These are phyloP conservation scores for Papilio protenor DNA, from an alignment of 2,888 invertebrate genomes.

Conservation along the genomic window DNA sequence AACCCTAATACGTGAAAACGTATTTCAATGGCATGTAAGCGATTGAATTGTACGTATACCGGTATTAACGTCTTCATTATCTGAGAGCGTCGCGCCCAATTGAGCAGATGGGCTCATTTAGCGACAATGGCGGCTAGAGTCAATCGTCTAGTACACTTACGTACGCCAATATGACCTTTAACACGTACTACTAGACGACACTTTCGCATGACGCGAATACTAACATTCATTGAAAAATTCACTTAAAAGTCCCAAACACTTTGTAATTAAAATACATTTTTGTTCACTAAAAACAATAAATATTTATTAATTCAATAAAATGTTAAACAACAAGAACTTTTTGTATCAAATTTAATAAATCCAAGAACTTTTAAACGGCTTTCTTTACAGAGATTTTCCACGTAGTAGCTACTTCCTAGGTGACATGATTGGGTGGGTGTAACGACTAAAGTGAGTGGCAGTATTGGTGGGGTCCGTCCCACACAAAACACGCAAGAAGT, in stretches of 20 bases:
- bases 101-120: conserved; percentile 38
- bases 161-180: conserved; percentile 28
- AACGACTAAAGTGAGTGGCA: too few species aligned
- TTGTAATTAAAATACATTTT: background rate
- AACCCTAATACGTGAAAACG: conserved; percentile 26
- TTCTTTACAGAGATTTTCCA: background rate
- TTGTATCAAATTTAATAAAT: background rate
- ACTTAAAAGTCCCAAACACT: background rate
- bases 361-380: background rate
- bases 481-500: too few species aligned
- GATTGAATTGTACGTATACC: conserved; percentile 34
- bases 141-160: conserved; percentile 14
- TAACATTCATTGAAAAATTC: conserved; percentile 1
- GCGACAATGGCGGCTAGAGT: conserved; percentile 38
- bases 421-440: too few species aligned
- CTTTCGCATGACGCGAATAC: background rate
- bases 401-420: too few species aligned
- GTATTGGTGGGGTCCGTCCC: too few species aligned
- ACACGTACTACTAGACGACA: background rate
- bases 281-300: background rate
- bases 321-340: too few species aligned
- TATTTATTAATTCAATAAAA: background rate
- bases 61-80: conserved; percentile 44
- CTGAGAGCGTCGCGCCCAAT: conserved; percentile 42
- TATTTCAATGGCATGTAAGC: conserved; percentile 23